Evolutionary conservation across 2,888 invertebrate genomes (phyloP).

Genomic region (Arge pagana): DNA sequence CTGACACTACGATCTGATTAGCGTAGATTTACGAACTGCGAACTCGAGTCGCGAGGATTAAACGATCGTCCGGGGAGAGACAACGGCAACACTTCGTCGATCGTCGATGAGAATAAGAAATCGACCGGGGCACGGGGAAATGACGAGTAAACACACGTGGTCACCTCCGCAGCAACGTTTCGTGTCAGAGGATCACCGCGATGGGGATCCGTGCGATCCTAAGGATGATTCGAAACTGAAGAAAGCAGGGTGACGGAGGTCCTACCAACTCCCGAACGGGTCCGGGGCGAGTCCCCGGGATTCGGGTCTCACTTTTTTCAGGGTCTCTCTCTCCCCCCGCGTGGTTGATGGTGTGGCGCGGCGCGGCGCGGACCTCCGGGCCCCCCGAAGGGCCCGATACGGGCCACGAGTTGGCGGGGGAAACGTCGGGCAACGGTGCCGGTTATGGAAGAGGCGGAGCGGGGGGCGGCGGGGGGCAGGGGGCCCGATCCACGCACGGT

Average conservation of each 20-base stretch:
- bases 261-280: slow-evolving; percentile 42
- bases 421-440: background rate
- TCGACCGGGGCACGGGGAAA: background rate
- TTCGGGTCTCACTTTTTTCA: slow-evolving; percentile 42
- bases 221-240: slow-evolving; percentile 58
- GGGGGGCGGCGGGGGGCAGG: slow-evolving; percentile 34
- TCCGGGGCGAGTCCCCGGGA: slow-evolving; percentile 49
- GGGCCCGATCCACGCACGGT: slow-evolving; percentile 33
- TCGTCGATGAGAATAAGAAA: background rate
- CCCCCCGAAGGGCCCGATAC: slow-evolving; percentile 45
- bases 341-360: slow-evolving; percentile 46
- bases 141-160: slow-evolving; percentile 18
- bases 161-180: slow-evolving; percentile 6
- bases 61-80: no score
- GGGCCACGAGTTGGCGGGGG: slow-evolving; percentile 28
- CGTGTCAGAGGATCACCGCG: slow-evolving; percentile 1
- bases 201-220: slow-evolving; percentile 45
- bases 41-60: no score
- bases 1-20: no score
- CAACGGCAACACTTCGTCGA: no score
- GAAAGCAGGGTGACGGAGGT: slow-evolving; percentile 16
- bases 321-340: slow-evolving; percentile 20
- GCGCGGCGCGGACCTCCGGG: slow-evolving; percentile 50
- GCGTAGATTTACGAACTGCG: no score
- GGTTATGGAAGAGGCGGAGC: background rate